A percentile compares a stretch with the other conserved stretches of the same genome.
Evolutionary conservation across 2,888 invertebrate species (phyloP).

Genomic region (Apamea monoglypha): DNA sequence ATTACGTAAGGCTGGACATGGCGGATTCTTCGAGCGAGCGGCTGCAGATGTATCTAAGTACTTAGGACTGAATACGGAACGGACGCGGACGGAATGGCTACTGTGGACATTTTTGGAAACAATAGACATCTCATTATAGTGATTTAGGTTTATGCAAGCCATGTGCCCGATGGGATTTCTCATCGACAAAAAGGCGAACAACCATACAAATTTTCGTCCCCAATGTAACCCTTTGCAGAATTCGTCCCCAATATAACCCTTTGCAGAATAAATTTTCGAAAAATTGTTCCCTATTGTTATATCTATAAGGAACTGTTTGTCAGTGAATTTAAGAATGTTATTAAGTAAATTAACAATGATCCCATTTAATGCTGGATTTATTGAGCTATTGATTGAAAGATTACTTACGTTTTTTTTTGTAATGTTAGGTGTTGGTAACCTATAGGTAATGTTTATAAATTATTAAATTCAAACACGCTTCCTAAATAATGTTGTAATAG

Average conservation of each 20-base stretch:
- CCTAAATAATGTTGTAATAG: not conserved
- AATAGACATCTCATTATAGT: conserved; percentile 19
- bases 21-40: conserved; percentile 50
- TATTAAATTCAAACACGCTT: not conserved
- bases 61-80: conserved; percentile 16
- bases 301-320: too few relatives aligned
- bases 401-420: not conserved
- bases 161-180: not conserved
- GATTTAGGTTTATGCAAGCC: not conserved
- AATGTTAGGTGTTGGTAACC: not conserved
- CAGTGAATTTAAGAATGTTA: not conserved
- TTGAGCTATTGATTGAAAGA: not conserved
- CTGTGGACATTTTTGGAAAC: conserved; percentile 39
- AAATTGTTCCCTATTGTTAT: not conserved
- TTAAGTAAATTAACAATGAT: not conserved
- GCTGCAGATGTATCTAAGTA: conserved; percentile 49
- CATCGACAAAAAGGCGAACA: not conserved
- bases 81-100: conserved; percentile 14
- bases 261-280: not conserved
- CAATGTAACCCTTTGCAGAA: not conserved
- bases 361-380: not conserved
- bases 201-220: not conserved
- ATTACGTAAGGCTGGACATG: conserved; percentile 67
- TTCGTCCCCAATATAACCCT: too few relatives aligned
- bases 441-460: not conserved